These are phyloP conservation scores for Drosophila gunungcola DNA, from an alignment of 1,140 invertebrate genomes.

Conservation along the genomic window DNA sequence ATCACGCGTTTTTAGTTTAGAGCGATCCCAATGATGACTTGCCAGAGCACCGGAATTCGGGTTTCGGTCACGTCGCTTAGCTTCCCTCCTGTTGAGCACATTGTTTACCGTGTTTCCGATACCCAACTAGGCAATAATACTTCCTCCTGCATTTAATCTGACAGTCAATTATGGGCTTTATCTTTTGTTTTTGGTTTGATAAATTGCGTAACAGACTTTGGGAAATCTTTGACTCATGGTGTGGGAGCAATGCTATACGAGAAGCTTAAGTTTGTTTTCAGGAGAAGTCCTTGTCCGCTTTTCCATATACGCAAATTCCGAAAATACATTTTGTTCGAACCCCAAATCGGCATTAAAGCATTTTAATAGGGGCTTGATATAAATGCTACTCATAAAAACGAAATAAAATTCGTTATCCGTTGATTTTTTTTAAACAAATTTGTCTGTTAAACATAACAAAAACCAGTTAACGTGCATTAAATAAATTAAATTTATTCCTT, in stretches of 20 bases:
- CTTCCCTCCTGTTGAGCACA: conserved; percentile 11
- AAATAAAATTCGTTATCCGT: too few species aligned
- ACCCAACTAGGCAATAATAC: conserved; percentile 15
- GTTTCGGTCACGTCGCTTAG: background rate
- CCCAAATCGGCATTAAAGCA: too few species aligned
- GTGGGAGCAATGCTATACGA: background rate
- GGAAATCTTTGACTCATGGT: background rate
- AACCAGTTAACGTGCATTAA: too few species aligned
- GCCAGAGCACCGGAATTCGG: background rate
- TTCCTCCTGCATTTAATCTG: conserved; percentile 24
- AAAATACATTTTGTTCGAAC: background rate
- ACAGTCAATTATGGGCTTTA: conserved; percentile 27
- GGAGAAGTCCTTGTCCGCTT: background rate
- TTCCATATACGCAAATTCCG: too few species aligned
- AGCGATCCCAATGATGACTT: conserved; percentile 39
- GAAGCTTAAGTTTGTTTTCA: background rate
- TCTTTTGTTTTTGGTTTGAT: conserved; percentile 2
- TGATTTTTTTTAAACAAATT: too few species aligned
- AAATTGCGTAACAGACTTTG: background rate
- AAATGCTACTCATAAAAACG: too few species aligned
- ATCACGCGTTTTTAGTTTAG: conserved; percentile 54
- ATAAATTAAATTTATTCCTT: too few species aligned
- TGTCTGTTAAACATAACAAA: too few species aligned
- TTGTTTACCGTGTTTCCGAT: conserved; percentile 24
- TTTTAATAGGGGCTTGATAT: too few species aligned